These are phyloP conservation scores for Crioceris asparagi DNA, from an alignment of 2,888 invertebrate genomes.

Conservation along the genomic window DNA sequence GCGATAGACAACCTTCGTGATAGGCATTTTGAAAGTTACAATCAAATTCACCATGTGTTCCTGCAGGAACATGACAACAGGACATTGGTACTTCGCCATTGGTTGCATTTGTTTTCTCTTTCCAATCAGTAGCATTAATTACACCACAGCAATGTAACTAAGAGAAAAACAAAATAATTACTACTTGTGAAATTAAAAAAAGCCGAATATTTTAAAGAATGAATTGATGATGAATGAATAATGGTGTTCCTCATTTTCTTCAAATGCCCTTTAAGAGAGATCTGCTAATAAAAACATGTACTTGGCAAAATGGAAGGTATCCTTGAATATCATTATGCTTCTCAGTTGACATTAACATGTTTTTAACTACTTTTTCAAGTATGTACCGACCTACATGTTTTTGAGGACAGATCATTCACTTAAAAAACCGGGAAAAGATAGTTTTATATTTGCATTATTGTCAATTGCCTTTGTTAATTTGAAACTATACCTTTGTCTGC, in stretches of 20 bases:
- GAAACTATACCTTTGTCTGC: conserved; percentile 75
- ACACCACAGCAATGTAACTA: conserved; percentile 69
- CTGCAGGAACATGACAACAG: conserved; percentile 48
- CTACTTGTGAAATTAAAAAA: not conserved
- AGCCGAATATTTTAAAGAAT: not conserved
- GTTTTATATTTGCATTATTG: too few species aligned
- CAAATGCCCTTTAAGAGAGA: not conserved
- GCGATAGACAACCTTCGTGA: conserved; percentile 51
- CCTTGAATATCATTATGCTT: too few species aligned
- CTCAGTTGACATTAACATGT: too few species aligned
- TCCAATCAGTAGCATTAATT: conserved; percentile 54
- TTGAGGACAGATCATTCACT: too few species aligned
- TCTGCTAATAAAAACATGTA: too few species aligned
- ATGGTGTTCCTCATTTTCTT: not conserved
- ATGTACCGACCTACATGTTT: too few species aligned
- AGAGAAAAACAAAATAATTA: conserved; percentile 24
- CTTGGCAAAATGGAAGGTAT: too few species aligned
- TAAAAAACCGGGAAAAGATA: too few species aligned
- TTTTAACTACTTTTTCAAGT: too few species aligned
- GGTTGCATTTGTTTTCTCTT: conserved; percentile 26
- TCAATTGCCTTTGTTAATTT: too few species aligned
- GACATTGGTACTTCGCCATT: conserved; percentile 46
- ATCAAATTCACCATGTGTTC: conserved; percentile 38
- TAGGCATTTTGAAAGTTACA: conserved; percentile 35
- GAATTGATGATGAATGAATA: not conserved